These are phyloP conservation scores for Odontothrips loti DNA, from an alignment of 2,888 invertebrate genomes.

Conservation along the genomic window DNA sequence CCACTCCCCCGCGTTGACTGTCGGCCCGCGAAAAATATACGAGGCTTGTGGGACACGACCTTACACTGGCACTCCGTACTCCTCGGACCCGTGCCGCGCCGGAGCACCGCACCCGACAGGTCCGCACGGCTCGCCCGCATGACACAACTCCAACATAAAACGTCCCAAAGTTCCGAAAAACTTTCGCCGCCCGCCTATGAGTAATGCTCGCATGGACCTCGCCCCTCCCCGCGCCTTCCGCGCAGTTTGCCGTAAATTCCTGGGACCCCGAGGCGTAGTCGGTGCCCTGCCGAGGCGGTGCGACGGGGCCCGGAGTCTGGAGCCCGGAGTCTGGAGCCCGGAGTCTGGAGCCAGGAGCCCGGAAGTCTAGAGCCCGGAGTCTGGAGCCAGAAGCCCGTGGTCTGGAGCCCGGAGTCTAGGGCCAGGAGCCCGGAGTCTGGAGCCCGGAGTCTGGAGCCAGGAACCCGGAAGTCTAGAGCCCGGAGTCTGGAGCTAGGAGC, in stretches of 20 bases:
- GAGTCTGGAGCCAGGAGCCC: too few species aligned
- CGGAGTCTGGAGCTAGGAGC: too few species aligned
- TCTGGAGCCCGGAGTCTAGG: too few species aligned
- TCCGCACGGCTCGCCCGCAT: neutral
- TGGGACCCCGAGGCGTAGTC: neutral
- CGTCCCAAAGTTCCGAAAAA: constrained; percentile 3
- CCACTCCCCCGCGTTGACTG: too few species aligned
- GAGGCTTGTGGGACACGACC: neutral
- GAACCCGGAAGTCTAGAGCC: too few species aligned
- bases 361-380: too few species aligned
- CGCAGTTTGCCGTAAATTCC: neutral
- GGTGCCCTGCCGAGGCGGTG: neutral
- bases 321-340: too few species aligned
- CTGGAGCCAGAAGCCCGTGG: too few species aligned
- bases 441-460: too few species aligned
- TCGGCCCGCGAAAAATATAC: neutral
- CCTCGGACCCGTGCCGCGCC: neutral
- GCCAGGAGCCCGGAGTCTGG: too few species aligned
- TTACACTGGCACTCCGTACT: too few species aligned
- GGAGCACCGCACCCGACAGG: neutral
- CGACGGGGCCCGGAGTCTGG: neutral
- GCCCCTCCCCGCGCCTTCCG: neutral
- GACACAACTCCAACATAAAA: constrained; percentile 25
- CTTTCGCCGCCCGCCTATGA: constrained; percentile 7
- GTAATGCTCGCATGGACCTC: constrained; percentile 12